Percentiles rank a stretch among this genome's conserved stretches.
Evolutionary conservation across 2,888 invertebrate genomes (phyloP).

Genomic region (Hirtodrosophila alboralis): DNA sequence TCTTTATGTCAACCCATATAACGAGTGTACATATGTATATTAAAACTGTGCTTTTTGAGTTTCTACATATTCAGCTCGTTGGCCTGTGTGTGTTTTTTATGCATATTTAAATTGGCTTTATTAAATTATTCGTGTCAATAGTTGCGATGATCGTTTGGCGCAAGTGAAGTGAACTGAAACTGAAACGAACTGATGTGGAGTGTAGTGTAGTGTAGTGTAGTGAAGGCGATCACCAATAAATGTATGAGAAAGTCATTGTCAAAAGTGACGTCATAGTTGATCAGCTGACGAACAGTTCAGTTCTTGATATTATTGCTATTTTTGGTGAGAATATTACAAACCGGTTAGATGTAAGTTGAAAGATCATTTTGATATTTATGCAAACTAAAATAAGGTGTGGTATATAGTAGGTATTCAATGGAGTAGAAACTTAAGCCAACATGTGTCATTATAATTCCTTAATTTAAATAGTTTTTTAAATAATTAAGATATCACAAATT

Average conservation of each 20-base stretch:
- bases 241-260: conserved; percentile 58
- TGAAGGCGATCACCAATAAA: conserved; percentile 28
- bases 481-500: too few relatives aligned
- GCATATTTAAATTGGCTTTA: conserved; percentile 55
- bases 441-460: too few relatives aligned
- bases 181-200: conserved; percentile 20
- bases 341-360: conserved; percentile 37
- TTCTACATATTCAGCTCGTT: conserved; percentile 10
- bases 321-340: conserved; percentile 35
- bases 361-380: conserved; percentile 18
- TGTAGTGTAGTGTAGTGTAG: background rate
- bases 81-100: conserved; percentile 20
- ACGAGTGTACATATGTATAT: background rate
- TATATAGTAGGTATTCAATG: background rate
- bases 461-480: too few relatives aligned
- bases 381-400: conserved; percentile 10
- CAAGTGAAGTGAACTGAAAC: conserved; percentile 29
- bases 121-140: conserved; percentile 60
- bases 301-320: conserved; percentile 4
- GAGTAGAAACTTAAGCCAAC: conserved; percentile 1
- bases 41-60: conserved; percentile 9
- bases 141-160: conserved; percentile 34
- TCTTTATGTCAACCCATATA: background rate
- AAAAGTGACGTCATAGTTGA: conserved; percentile 48
- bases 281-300: conserved; percentile 39